Evolutionary conservation across 2,888 invertebrate genomes (phyloP), one percentile per base, ranked within the genome.

Genomic region (Adelphocoris suturalis): DNA sequence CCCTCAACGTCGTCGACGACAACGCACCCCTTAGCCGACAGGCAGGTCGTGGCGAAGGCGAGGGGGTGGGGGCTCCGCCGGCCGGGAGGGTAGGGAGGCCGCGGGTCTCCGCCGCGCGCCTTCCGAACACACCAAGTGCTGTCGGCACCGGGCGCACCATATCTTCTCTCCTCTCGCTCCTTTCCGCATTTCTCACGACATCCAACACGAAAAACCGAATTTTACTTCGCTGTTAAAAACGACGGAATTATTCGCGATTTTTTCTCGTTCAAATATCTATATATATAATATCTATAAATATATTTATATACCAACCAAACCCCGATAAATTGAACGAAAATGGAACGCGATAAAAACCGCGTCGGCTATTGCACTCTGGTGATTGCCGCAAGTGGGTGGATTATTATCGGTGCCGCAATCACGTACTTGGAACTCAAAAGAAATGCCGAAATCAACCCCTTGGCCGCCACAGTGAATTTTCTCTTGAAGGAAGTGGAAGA

Each of bases 371-470:
- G 81, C 46, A 82, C 89, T 16, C 27, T 89, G 16, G 37, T 90
- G 11, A 46, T 90, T 27, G 90, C 90, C 0, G 52, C 78, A 16
- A 86, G 68, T 27, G 86, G 86, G 0, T 90, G 86, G 75, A 19
- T 90, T 11, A 78, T 90, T 19, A 28, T 90, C 23, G 85, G 82
- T 5, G 85, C 86, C 27, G 90, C 90, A 1, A 86, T 90, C 52
- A 86, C 90, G 11, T 90, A 90, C 19, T 78, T 90, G 37, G 90
- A 90, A 86, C 52, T 90, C 13, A 90, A 86, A 80, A 46, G 90
- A 46, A 82, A 90, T 47, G 86, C 78, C 0, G 86, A 90, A 90
- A 90, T 90, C 80, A 76, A 86, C 23, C 47, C 80, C 16, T 48
- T 90, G 27, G 78, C 76, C 47, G 80, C n/a, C 46, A 86, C 16